Percentiles rank a stretch among this genome's conserved stretches.
phyloP scores from a whole-genome alignment of 2,888 invertebrate genomes.

The Agonum fuliginosum region DNA sequence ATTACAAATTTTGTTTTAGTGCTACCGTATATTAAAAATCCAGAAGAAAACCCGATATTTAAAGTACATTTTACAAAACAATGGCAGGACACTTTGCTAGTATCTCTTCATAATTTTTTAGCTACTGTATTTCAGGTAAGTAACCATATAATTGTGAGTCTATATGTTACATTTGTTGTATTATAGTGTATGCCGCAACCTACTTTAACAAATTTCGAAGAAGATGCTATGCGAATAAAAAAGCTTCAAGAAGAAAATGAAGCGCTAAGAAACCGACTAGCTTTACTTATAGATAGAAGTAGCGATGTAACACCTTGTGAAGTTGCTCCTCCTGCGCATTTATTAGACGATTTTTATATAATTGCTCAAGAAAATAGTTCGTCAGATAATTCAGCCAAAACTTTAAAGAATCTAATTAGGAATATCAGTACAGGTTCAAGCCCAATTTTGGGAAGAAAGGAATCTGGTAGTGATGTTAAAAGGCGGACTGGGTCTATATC shows the following conservation, averaged over 20 bases:
- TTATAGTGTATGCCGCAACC: conserved; percentile 91
- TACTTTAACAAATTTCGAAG: conserved; percentile 88
- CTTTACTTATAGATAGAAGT: conserved; percentile 73
- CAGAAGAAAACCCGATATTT: conserved; percentile 92
- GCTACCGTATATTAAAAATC: conserved; percentile 92
- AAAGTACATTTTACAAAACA: conserved; percentile 92
- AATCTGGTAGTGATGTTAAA: conserved; percentile 74
- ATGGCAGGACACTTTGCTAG: conserved; percentile 96
- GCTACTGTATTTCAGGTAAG: conserved; percentile 87
- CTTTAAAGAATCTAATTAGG: conserved; percentile 84
- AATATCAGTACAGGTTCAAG: conserved; percentile 88
- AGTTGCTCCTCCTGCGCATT: conserved; percentile 83
- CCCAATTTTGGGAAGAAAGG: conserved; percentile 85
- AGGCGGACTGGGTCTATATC: conserved; percentile 68
- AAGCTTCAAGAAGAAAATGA: conserved; percentile 90
- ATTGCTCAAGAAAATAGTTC: conserved; percentile 84
- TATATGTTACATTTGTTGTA: neutral
- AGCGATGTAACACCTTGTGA: conserved; percentile 77
- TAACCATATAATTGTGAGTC: conserved; percentile 51
- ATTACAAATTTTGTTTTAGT: conserved; percentile 76
- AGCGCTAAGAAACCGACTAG: conserved; percentile 77
- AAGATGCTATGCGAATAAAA: conserved; percentile 86
- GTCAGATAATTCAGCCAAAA: conserved; percentile 82
- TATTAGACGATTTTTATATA: conserved; percentile 94
- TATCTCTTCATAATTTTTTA: conserved; percentile 94